These are phyloP conservation scores for Peromyscus eremicus DNA, from an alignment of 2,797 vertebrate species.

Conservation along the genomic window DNA sequence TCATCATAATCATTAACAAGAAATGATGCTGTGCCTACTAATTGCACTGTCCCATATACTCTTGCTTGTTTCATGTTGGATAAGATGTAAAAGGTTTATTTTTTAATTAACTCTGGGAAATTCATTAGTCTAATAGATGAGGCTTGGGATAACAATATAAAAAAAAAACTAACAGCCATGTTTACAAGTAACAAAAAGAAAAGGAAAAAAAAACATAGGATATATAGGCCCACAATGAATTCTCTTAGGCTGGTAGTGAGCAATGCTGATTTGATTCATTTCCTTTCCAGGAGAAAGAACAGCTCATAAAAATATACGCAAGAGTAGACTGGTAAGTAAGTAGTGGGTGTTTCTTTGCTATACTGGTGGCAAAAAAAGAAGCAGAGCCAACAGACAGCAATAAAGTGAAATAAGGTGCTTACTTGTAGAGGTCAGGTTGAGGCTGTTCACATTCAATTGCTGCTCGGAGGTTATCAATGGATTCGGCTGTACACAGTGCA, in stretches of 20 bases:
- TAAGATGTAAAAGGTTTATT: constrained; percentile 21
- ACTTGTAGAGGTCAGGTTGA: constrained; percentile 99
- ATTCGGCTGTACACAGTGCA: constrained; percentile 87
- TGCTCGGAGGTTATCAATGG: constrained; percentile 93
- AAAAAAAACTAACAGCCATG: constrained; percentile 59
- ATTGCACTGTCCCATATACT: not conserved
- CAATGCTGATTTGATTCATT: constrained; percentile 73
- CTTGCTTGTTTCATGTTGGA: constrained; percentile 9
- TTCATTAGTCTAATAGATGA: constrained; percentile 24
- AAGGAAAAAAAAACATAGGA: constrained; percentile 49
- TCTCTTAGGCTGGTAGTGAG: constrained; percentile 66
- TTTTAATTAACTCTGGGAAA: constrained; percentile 66
- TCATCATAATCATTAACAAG: constrained; percentile 15
- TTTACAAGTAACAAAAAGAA: constrained; percentile 70
- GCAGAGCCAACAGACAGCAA: not conserved
- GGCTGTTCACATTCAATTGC: constrained; percentile 98
- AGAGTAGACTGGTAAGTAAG: constrained; percentile 56
- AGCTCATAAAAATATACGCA: constrained; percentile 66
- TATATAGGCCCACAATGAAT: constrained; percentile 32
- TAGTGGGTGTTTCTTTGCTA: constrained; percentile 53
- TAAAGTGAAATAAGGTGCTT: constrained; percentile 67
- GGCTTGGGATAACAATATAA: constrained; percentile 27
- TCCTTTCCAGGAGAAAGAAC: constrained; percentile 66
- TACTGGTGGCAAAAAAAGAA: constrained; percentile 9
- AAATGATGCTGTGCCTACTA: not conserved